Evolutionary conservation across 2,113 vertebrate species (phyloP).

Genomic region (Cyprinodon brontotheroides): DNA sequence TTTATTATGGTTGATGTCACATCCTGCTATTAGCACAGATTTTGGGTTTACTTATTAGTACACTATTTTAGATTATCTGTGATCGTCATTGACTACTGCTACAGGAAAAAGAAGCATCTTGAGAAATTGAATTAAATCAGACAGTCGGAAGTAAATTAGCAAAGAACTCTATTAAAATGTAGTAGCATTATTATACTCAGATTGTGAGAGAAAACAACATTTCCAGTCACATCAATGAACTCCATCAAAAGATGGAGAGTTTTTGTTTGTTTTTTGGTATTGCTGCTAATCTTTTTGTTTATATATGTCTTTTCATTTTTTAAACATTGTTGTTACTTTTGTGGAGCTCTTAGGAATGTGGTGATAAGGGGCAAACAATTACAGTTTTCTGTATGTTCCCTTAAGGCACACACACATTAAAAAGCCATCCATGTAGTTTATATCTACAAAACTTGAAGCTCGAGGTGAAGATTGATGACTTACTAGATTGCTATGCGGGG

Average conservation of each 20-base stretch:
- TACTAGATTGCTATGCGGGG: constrained; percentile 13
- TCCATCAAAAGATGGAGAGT: constrained; percentile 31
- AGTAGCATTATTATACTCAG: constrained; percentile 44
- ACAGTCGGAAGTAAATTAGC: constrained; percentile 45
- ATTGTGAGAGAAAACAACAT: constrained; percentile 33
- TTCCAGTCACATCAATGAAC: constrained; percentile 31
- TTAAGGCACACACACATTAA: no score
- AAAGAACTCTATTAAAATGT: constrained; percentile 50
- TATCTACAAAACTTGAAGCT: background rate
- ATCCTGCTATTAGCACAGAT: no score
- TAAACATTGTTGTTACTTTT: constrained; percentile 48
- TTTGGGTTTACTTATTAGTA: no score
- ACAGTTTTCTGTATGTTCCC: constrained; percentile 20
- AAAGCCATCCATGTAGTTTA: constrained; percentile 11
- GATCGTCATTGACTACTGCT: constrained; percentile 8
- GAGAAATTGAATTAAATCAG: constrained; percentile 55
- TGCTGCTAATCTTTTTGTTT: constrained; percentile 24
- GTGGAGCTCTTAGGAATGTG: constrained; percentile 13
- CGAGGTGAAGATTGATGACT: constrained; percentile 20
- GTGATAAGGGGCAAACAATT: constrained; percentile 45
- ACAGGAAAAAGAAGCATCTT: constrained; percentile 41
- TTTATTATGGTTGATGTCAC: background rate
- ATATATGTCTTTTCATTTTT: constrained; percentile 18
- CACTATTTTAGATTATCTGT: background rate
- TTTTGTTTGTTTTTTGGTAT: background rate